Percentiles rank a stretch among this genome's conserved stretches.
These are phyloP conservation scores for Ephydatia muelleri DNA, from an alignment of 37 sponge, comb jelly and placozoan species.

Conservation along the genomic window DNA sequence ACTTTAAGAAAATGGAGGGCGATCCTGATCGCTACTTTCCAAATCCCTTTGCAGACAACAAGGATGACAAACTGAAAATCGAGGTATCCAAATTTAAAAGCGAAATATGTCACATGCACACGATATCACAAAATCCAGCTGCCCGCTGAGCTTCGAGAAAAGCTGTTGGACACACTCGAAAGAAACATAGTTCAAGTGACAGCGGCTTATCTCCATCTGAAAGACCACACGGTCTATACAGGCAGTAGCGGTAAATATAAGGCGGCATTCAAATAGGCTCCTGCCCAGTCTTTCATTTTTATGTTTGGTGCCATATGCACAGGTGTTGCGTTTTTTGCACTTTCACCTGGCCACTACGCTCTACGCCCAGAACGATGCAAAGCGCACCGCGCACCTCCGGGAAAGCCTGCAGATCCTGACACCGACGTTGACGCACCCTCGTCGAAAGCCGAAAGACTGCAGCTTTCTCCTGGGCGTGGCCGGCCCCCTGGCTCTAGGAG, in stretches of 20 bases:
- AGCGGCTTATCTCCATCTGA: not conserved
- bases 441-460: slow-evolving; percentile 26
- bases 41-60: too few relatives aligned
- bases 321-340: slow-evolving; percentile 84
- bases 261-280: not conserved
- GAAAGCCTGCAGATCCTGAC: slow-evolving; percentile 36
- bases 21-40: too few relatives aligned
- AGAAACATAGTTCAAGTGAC: not conserved
- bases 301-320: not conserved
- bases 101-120: too few relatives aligned
- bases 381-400: slow-evolving; percentile 22
- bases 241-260: slow-evolving; percentile 32
- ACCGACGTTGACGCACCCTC: not conserved
- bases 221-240: slow-evolving; percentile 52
- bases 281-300: not conserved
- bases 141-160: slow-evolving; percentile 5
- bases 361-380: slow-evolving; percentile 4
- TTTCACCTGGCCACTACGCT: slow-evolving; percentile 66
- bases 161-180: slow-evolving; percentile 11
- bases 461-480: slow-evolving; percentile 94
- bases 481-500: slow-evolving; percentile 82
- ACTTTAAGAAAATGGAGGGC: too few relatives aligned
- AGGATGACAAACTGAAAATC: too few relatives aligned
- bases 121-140: not conserved
- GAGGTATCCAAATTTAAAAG: too few relatives aligned